Base-by-base conservation (phyloP, 2,113 vertebrate species). In the Neodon shergylaensis region DNA sequence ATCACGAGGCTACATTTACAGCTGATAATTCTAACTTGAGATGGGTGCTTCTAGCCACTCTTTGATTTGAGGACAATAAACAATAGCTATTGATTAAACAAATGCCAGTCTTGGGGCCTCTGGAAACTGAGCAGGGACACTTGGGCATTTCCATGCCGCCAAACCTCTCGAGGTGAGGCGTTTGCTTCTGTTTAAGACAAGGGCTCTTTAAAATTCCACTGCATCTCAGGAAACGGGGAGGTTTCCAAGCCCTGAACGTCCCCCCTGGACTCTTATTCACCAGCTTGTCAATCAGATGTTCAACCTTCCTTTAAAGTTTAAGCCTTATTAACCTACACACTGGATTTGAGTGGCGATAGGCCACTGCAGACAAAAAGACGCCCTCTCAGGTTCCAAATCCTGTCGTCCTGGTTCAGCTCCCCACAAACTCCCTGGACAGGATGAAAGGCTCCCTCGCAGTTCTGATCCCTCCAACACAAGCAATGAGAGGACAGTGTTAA, bases 261-360 rank as follows among this genome's bases (percentile, higher is more conserved):
- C 98, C 98, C 98, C 98, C 98, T 98, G 98, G 98, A 98, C 97
- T 98, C 98, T 98, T 97, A 98, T 99, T 99, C 98, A 98, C 98
- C 97, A 95, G 93, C 98, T 98, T 99, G 99, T 99, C 99, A 99
- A 98, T 99, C 99, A 99, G 98, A 97, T 98, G 98, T 98, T 98
- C 98, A 98, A 98, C 97, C 73, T 98, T 98, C 98, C 98, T 98
- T 99, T 99, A 98, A 98, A 98, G 98, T 99, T 99, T 99, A 98
- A 99, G 98, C 98, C 98, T 99, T 99, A 99, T 99, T 99, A 99
- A 99, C 98, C 99, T 99, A 98, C 98, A 98, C 98, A 98, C 98
- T 98, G 98, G 98, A 98, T 98, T 98, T 98, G 98, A 97, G 98
- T 98, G 99, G 98, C 98, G 98, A 98, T 98, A 98, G 98, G 98